Percentiles rank a stretch among this genome's conserved stretches.
These are phyloP conservation scores for Labeo calbasu DNA, from an alignment of 2,797 vertebrate species.

Conservation along the genomic window DNA sequence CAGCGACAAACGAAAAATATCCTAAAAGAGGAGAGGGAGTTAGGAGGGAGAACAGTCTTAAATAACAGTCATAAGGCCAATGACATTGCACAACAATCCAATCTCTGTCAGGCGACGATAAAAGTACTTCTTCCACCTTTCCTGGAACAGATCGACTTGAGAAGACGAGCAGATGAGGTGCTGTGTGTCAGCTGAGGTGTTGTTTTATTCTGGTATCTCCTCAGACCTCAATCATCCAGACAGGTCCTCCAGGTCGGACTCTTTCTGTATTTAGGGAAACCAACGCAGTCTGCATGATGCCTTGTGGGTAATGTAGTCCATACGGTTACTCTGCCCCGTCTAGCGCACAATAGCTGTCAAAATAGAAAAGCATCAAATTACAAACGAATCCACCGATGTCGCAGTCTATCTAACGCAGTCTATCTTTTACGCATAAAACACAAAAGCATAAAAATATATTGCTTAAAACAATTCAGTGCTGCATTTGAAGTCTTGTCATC, in stretches of 20 bases:
- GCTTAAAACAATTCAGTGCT: neutral
- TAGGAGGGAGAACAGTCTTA: constrained; percentile 75
- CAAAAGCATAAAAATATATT: neutral
- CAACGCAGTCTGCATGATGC: constrained; percentile 74
- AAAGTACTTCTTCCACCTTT: constrained; percentile 18
- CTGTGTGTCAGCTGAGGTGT: constrained; percentile 28
- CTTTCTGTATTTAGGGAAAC: constrained; percentile 63
- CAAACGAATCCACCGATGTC: neutral
- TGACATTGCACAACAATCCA: constrained; percentile 62
- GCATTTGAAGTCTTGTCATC: neutral
- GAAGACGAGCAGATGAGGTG: constrained; percentile 30
- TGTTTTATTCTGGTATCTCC: constrained; percentile 28
- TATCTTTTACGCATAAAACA: neutral
- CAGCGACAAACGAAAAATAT: constrained; percentile 64
- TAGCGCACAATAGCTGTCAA: constrained; percentile 71
- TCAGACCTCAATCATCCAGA: constrained; percentile 64
- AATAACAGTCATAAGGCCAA: constrained; percentile 78
- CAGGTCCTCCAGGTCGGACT: constrained; percentile 64
- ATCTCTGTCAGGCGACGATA: constrained; percentile 42
- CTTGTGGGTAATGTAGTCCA: constrained; percentile 66
- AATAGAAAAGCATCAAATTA: constrained; percentile 65
- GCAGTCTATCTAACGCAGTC: neutral
- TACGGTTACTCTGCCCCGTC: constrained; percentile 59
- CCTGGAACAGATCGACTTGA: constrained; percentile 36
- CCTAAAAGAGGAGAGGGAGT: constrained; percentile 66